Evolutionary conservation across 2,113 vertebrate genomes (phyloP).

Genomic region (Symphodus melops): DNA sequence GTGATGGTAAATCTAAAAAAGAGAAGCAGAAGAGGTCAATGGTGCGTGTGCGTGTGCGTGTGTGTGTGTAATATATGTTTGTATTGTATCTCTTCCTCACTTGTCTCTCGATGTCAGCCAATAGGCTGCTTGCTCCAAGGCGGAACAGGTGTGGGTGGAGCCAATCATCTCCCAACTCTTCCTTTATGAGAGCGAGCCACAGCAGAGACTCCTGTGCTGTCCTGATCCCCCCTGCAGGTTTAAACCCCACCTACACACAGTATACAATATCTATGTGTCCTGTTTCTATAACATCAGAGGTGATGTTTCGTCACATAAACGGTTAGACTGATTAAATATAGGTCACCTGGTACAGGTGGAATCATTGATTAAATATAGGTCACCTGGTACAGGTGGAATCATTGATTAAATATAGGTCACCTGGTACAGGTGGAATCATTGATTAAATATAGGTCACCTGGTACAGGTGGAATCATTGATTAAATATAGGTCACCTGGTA

Average conservation of each 20-base stretch:
- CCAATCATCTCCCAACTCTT: constrained; percentile 93
- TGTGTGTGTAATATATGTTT: not conserved
- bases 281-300: no score
- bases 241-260: constrained; percentile 87
- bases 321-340: no score
- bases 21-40: not conserved
- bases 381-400: no score
- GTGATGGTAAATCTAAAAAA: constrained; percentile 91
- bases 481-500: not conserved
- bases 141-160: constrained; percentile 90
- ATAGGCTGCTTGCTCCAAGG: constrained; percentile 93
- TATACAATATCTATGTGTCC: no score
- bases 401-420: no score
- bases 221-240: constrained; percentile 96
- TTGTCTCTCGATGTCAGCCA: constrained; percentile 95
- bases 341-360: no score
- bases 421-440: no score
- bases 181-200: constrained; percentile 93
- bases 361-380: no score
- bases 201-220: constrained; percentile 89
- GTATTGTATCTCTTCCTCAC: constrained; percentile 70
- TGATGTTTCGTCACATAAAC: no score
- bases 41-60: not conserved
- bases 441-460: no score
- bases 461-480: no score